Evolutionary conservation across 2,888 invertebrate species (phyloP), one percentile per base, ranked within the genome.

Genomic region (Pachliopta kotzebuea): DNA sequence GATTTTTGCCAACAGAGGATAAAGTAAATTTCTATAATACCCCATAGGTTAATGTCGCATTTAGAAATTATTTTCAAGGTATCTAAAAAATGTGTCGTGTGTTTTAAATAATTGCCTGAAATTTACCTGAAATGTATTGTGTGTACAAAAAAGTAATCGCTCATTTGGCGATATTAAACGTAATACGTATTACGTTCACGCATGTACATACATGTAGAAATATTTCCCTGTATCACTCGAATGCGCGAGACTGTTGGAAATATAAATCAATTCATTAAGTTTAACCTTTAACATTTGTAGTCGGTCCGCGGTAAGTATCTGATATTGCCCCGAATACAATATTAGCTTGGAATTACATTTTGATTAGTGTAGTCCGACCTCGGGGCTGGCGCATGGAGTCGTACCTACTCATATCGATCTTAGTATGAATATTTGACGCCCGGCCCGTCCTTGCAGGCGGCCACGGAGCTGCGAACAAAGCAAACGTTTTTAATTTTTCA

Each of bases 391-490:
- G 84, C 82, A 85, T 82, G 76, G 73, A 74, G 75, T 71, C 71
- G 74, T 76, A 77, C 74, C 74, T 75, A 78, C 79, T 81, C 80
- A 82, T 86, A 90, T 90, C 89, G 90, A 90, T 89, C 85, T 84
- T 67, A 72, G 77, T 81, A 90, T 90, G 88, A 90, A 90, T 90
- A 90, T 90, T 90, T 90, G 84, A 90, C 83, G 76, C 68, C 45
- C 74, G 69, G 68, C 72, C 79, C 85, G 88, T 84, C 87, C 89
- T 88, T 87, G 88, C 80, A 80, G 69, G 77, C 75, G 68, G 71
- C 68, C 74, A 74, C 72, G 84, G 83, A 83, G 71, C 71, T 75
- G 58, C 37, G 67, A 71, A 75, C 65, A 60, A 60, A 65, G 60
- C 52, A 56, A 57, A 60, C 42, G 54, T 54, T 62, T 65, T 56